Base-by-base conservation (phyloP, 2,797 vertebrate genomes). In the Spinus pinus region DNA sequence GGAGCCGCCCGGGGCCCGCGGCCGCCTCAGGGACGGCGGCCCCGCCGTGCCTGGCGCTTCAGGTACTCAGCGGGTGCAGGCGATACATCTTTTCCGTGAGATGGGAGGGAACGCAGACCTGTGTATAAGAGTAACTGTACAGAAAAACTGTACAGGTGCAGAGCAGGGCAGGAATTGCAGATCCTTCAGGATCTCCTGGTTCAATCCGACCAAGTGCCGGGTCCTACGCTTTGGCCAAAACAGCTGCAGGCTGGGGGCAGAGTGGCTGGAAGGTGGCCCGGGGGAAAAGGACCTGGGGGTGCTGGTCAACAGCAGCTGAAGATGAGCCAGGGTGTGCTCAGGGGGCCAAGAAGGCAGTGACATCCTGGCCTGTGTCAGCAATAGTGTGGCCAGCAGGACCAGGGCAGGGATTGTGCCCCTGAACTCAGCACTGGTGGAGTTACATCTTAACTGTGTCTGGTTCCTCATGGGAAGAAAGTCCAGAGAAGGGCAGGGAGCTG, bases 31-130 rank as follows among this genome's bases (percentile, higher is more conserved):
- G 18, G 25, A 3, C 25, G 4, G 2, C 2, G 1, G 17, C 8
- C 1, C 2, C 0, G 44, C 9, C 30, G 0, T 4, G 47, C 6
- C 16, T 12, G 13, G 0, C 7, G 0, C 8, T 18, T 2, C 23
- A 4, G 46, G 54, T 13, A 1, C 41, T 39, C 5, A 1, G 4
- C 62, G 4, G 4, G 54, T 24, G 35, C 28, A 6, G 71, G 6
- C 1, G 2, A 1, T 41, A 5, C 23, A 3, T 11, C 28, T 53
- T 23, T 20, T 13, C 22, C 6, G 2, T 13, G 67, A 13, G 16
- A 1, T 3, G 58, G 14, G 39, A 31, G 60, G 37, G 60, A 7
- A 37, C 7, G 4, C 8, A 14, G 44, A 11, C 4, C 7, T 11
- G 1, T 6, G 19, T 3, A 2, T 7, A 7, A 24, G 71, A 41